Evolutionary conservation across 2,113 vertebrate species (phyloP).

Genomic region (Arizona elegans): DNA sequence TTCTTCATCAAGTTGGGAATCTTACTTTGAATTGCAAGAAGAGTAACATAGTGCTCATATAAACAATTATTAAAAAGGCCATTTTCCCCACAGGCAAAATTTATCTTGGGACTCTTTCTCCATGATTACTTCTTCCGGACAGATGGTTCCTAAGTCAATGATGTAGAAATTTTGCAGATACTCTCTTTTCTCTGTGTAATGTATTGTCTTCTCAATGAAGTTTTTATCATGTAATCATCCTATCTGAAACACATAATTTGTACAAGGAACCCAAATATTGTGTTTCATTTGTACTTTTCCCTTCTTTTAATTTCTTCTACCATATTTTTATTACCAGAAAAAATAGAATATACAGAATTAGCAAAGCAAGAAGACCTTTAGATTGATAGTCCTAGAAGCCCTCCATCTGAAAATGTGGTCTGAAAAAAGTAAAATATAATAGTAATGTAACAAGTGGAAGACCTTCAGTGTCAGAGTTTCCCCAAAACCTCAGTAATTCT

Average conservation of each 20-base stretch:
- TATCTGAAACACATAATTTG: background rate
- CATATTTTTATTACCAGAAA: background rate
- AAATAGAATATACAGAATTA: too few species aligned
- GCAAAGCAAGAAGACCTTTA: too few species aligned
- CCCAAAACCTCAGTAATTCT: background rate
- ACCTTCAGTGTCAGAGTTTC: background rate
- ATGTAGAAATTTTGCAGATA: background rate
- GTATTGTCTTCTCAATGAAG: background rate
- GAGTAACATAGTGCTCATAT: background rate
- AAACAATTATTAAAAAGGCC: background rate
- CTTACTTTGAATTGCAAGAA: background rate
- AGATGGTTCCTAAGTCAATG: background rate
- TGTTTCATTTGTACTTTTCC: background rate
- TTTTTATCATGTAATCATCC: background rate
- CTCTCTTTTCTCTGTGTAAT: too few species aligned
- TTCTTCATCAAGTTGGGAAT: background rate
- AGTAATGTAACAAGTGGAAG: background rate
- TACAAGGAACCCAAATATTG: background rate
- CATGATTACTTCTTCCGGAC: background rate
- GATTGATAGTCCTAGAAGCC: too few species aligned
- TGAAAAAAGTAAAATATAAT: too few species aligned
- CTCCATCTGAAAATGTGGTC: too few species aligned
- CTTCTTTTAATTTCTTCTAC: background rate
- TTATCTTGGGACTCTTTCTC: background rate
- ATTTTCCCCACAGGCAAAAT: background rate